These are phyloP conservation scores for Molossus molossus DNA, from an alignment of 2,797 vertebrate genomes.

Conservation along the genomic window DNA sequence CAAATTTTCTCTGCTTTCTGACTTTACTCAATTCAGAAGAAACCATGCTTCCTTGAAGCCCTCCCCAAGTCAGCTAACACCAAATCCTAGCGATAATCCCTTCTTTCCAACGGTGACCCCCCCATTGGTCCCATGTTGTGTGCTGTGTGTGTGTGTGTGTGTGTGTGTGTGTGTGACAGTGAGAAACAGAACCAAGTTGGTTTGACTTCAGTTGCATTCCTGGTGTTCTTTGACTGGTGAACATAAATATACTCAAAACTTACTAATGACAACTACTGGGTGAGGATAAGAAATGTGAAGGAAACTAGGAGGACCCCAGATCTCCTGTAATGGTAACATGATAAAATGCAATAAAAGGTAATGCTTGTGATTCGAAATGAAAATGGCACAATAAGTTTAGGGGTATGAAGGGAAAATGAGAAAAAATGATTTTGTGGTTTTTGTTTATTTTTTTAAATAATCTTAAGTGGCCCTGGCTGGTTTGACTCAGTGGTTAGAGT, in stretches of 20 bases:
- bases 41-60: not conserved
- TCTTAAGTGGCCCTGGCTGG: no score
- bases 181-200: not conserved
- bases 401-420: accelerated
- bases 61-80: not conserved
- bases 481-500: no score
- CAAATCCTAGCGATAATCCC: not conserved
- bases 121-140: accelerated
- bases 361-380: not conserved
- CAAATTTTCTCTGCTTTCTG: not conserved
- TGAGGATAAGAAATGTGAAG: not conserved
- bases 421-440: not conserved
- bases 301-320: no score
- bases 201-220: not conserved
- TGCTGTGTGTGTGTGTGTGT: not conserved
- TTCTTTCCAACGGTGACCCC: not conserved
- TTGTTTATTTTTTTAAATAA: not conserved
- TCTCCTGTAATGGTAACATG: not conserved
- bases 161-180: not conserved
- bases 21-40: not conserved
- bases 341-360: not conserved
- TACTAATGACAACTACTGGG: accelerated
- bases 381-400: not conserved
- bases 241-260: not conserved
- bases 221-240: not conserved